phyloP scores from a whole-genome alignment of 2,797 vertebrate species.

The Ctenopoma multispine region DNA sequence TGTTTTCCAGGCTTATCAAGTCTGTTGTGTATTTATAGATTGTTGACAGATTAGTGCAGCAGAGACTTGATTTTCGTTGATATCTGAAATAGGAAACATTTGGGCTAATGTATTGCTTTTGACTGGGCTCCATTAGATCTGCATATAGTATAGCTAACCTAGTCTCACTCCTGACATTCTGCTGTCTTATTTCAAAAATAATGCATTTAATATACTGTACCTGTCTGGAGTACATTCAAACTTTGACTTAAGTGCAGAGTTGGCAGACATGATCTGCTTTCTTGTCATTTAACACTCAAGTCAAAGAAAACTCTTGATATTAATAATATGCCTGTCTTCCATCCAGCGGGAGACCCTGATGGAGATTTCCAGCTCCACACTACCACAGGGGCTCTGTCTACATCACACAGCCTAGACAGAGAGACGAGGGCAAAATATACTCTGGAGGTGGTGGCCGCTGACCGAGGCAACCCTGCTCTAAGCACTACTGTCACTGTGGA shows the following conservation, averaged over 20 bases:
- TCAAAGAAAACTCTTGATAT: slow-evolving; percentile 5
- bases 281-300: slow-evolving; percentile 12
- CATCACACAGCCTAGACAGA: slow-evolving; percentile 88
- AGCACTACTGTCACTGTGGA: slow-evolving; percentile 87
- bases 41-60: slow-evolving; percentile 26
- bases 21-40: slow-evolving; percentile 20
- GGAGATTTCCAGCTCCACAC: slow-evolving; percentile 90
- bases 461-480: slow-evolving; percentile 87
- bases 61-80: slow-evolving; percentile 6
- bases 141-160: background rate
- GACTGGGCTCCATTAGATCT: slow-evolving; percentile 18
- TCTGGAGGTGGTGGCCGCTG: slow-evolving; percentile 88
- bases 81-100: background rate
- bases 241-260: slow-evolving; percentile 50
- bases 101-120: slow-evolving; percentile 19
- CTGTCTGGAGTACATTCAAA: slow-evolving; percentile 30
- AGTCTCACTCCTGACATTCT: slow-evolving; percentile 6
- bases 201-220: slow-evolving; percentile 2
- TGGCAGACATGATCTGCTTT: slow-evolving; percentile 28
- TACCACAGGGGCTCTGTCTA: slow-evolving; percentile 88
- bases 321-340: background rate
- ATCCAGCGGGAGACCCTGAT: slow-evolving; percentile 88
- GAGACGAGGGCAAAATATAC: slow-evolving; percentile 86
- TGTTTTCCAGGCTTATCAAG: background rate
- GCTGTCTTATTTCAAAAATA: slow-evolving; percentile 39